These are phyloP conservation scores for Orchesella cincta DNA, from an alignment of 1,140 invertebrate species.

Conservation along the genomic window DNA sequence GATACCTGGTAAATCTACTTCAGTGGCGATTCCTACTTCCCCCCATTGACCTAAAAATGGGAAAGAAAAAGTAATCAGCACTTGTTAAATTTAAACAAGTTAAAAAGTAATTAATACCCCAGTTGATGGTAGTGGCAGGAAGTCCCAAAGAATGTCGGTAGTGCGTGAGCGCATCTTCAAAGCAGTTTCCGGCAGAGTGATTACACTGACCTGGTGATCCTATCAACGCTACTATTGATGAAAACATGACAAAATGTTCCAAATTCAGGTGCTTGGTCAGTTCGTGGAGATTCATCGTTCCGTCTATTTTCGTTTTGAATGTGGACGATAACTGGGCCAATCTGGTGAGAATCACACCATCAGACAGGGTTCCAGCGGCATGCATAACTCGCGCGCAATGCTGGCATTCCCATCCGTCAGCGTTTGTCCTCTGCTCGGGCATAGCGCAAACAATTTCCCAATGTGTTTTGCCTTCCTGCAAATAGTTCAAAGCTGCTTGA, in stretches of 20 bases:
- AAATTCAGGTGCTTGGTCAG: not conserved
- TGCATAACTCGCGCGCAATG: not conserved
- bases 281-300: not conserved
- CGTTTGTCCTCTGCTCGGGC: no score
- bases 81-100: no score
- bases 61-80: no score
- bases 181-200: not conserved
- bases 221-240: not conserved
- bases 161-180: not conserved
- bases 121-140: constrained; percentile 3
- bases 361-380: not conserved
- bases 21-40: no score
- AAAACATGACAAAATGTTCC: constrained; percentile 20
- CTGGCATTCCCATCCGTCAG: not conserved
- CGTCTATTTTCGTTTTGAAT: not conserved
- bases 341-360: not conserved
- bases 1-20: no score
- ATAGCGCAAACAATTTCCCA: no score
- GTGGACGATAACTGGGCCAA: not conserved
- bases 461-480: no score
- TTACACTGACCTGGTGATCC: not conserved
- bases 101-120: no score
- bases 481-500: no score
- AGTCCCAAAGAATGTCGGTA: not conserved
- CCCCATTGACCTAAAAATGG: no score